Evolutionary conservation across 1,140 invertebrate genomes (phyloP), one percentile per base, ranked within the genome.

Genomic region (Triops cancriformis): DNA sequence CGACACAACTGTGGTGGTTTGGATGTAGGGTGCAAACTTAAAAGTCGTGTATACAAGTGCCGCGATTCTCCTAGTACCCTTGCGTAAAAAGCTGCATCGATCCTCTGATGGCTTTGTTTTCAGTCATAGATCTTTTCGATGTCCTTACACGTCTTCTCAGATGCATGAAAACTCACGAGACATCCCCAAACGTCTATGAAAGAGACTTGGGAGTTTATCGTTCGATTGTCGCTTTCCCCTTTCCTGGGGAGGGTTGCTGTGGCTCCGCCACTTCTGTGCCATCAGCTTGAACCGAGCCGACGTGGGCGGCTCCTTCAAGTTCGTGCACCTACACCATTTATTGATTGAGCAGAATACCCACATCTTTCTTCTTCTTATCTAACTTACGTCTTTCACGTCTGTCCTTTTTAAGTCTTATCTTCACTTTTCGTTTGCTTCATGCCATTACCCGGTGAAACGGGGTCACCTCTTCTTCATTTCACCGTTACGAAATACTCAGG

Each of bases 341-440:
- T 64, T 64, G 51, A 64, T 64, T 64, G 51, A 64, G 51, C 51
- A 64, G 51, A 64, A 64, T 64, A 64, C 51, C 51, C 51, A 64
- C 51, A 64, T 64, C 51, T 64, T 64, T 64, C 51, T 64, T 64
- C 51, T 64, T 64, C 51, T 64, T 64, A 64, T 18, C 51, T 23
- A 64, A 23, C 23, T 23, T 23, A 64, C n/a, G 51, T 64, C 51
- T 64, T 64, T 64, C 51, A n/a, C n/a, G 31, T 23, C 14, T 2
- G 9, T 64, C 51, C 51, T 14, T 64, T 64, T 64, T 64, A 64
- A n/a, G 18, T 64, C 51, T 64, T 64, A 18, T 64, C 51, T 64
- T 23, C n/a, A 10, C 23, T 64, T 64, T 14, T 64, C 23, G 51
- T 23, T 23, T 64, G 51, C 51, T 64, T 64, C 51, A 64, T 64